Conservation (phyloP, 2,888 invertebrate species). For the Dioctria linearis region DNA sequence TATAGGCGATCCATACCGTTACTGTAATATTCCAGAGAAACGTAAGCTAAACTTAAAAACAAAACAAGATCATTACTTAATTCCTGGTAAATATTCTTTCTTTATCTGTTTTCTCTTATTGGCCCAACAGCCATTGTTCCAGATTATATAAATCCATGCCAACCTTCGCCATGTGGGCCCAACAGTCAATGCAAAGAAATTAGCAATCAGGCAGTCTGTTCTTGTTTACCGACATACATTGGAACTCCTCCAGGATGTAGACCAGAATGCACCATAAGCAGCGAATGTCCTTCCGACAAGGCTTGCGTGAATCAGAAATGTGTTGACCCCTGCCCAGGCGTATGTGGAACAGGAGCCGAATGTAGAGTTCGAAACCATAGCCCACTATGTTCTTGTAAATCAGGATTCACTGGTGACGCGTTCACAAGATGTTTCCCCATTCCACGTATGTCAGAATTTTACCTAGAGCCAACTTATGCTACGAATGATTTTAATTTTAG, state of each 20-base stretch:
- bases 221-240: conserved; percentile 77
- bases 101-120: conserved; percentile 5
- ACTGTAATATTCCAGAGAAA: conserved; percentile 73
- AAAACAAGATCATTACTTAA: too few species aligned
- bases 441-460: conserved; percentile 66
- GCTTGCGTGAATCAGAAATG: conserved; percentile 81
- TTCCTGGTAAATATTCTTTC: neutral
- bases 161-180: conserved; percentile 81
- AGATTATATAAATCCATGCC: conserved; percentile 64
- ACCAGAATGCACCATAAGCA: conserved; percentile 78
- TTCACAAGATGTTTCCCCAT: conserved; percentile 74
- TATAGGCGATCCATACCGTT: conserved; percentile 84
- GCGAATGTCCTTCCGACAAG: conserved; percentile 77
- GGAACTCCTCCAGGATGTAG: conserved; percentile 83
- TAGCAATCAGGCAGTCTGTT: conserved; percentile 79
- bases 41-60: conserved; percentile 69
- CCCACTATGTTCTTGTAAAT: conserved; percentile 79
- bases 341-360: conserved; percentile 78
- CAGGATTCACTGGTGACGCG: conserved; percentile 81
- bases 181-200: conserved; percentile 82
- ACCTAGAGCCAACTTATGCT: neutral
- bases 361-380: conserved; percentile 81
- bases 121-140: conserved; percentile 11
- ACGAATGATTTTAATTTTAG: conserved; percentile 59
- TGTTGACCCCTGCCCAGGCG: conserved; percentile 79